Evolutionary conservation across 2,888 invertebrate genomes (phyloP), one percentile per base, ranked within the genome.

Genomic region (Iphiclides podalirius): DNA sequence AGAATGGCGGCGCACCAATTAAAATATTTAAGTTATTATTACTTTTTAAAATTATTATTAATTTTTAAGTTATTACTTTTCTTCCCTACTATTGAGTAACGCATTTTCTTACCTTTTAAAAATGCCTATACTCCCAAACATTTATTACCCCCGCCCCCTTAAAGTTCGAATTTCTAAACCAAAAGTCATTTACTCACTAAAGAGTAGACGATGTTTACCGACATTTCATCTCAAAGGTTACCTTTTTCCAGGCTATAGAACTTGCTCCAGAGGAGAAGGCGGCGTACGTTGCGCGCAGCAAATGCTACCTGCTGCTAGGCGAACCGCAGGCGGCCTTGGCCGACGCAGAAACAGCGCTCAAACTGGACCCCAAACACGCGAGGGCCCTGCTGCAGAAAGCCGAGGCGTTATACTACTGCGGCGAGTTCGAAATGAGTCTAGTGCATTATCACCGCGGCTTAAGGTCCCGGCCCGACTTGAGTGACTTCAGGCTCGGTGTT

Each of bases 341-440:
- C 47, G 96, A 98, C 70, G 96, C 97, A 0, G 96, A 98, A 72
- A 91, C 92, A 1, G 96, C 97, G 0, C 84, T 98, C 1, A 89
- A 87, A 39, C 89, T 93, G 43, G 95, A 95, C 64, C 93, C 93
- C 35, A 92, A 91, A 56, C 94, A 93, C 67, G 85, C 84, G 0
- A 81, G 79, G 52, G 82, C 85, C 3, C 90, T 97, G 52, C 95
- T 94, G 66, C 96, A 96, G 70, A 98, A 98, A 80, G 98, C 97
- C 0, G 98, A 98, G 78, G 94, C 96, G 0, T 86, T 98, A 31
- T 98, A 97, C 79, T 95, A 95, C 74, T 91, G 97, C 41, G 97
- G 97, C 0, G 95, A 97, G 71, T 98, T 98, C 72, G 98, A 98
- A 75, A 93, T 96, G 75, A 96, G 97, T 62, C 90, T 98, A 16